Conservation (phyloP, 2,113 vertebrate genomes). For the Callorhinus ursinus region DNA sequence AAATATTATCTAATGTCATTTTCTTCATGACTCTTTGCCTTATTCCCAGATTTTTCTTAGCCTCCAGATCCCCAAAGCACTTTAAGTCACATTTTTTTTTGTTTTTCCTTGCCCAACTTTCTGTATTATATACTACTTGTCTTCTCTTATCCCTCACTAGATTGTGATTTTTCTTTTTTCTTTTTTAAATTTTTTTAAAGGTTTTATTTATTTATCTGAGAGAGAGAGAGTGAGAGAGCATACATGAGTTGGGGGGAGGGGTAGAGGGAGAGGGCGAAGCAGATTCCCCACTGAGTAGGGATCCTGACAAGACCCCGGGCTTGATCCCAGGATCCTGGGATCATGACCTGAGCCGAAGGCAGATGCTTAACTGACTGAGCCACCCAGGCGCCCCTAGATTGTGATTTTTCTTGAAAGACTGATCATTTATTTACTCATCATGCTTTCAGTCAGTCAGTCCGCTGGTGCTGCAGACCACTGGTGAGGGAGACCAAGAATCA, state of each 20-base stretch:
- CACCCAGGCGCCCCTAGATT: background rate
- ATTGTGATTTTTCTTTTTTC: background rate
- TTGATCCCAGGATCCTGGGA: background rate
- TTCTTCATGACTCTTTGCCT: background rate
- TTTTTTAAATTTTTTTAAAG: background rate
- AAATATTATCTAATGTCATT: background rate
- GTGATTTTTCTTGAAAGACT: background rate
- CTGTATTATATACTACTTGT: background rate
- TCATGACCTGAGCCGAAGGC: background rate
- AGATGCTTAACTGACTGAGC: background rate
- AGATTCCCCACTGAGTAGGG: background rate
- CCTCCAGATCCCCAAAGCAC: background rate
- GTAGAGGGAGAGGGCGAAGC: background rate
- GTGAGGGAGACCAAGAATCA: background rate
- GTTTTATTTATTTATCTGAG: background rate
- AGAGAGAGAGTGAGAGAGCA: background rate
- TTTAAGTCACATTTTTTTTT: background rate
- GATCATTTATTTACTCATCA: background rate
- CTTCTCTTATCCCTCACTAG: background rate
- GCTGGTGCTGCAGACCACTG: background rate
- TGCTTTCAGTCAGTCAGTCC: background rate
- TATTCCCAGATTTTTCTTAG: background rate
- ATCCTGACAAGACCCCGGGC: background rate
- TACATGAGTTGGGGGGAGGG: fast-evolving
- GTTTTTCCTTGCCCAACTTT: background rate